phyloP scores from a whole-genome alignment of 2,888 invertebrate species.

The Hedya salicella region DNA sequence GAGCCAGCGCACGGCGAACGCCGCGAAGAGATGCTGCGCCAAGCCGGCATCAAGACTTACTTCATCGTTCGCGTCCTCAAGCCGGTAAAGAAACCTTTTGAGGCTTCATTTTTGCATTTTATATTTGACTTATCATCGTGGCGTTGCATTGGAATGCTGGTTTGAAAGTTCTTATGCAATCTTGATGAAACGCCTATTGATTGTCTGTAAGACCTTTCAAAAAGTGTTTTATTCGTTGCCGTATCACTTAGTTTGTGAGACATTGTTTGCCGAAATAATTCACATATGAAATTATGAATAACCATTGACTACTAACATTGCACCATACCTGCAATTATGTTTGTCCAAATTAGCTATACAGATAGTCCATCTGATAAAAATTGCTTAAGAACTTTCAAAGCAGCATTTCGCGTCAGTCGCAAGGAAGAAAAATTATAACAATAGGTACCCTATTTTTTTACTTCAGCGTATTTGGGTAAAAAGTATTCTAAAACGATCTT shows the following conservation, averaged over 20 bases:
- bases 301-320: too few species aligned
- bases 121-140: conserved; percentile 8
- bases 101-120: background rate
- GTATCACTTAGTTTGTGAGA: background rate
- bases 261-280: too few species aligned
- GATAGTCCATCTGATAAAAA: too few species aligned
- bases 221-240: conserved; percentile 2
- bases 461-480: too few species aligned
- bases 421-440: too few species aligned
- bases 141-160: conserved; percentile 7
- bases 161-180: conserved; percentile 22
- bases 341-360: too few species aligned
- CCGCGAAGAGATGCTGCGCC: conserved; percentile 94
- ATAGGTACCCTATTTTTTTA: too few species aligned
- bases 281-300: too few species aligned
- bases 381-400: too few species aligned
- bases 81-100: conserved; percentile 85
- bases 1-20: conserved; percentile 96
- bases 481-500: too few species aligned
- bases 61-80: conserved; percentile 95
- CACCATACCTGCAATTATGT: too few species aligned
- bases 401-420: too few species aligned
- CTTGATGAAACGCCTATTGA: conserved; percentile 3
- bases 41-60: conserved; percentile 95
- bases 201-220: conserved; percentile 8